A percentile compares a stretch with the other conserved stretches of the same genome.
phyloP scores from a whole-genome alignment of 2,113 vertebrate species.

The Hippocampus comes region DNA sequence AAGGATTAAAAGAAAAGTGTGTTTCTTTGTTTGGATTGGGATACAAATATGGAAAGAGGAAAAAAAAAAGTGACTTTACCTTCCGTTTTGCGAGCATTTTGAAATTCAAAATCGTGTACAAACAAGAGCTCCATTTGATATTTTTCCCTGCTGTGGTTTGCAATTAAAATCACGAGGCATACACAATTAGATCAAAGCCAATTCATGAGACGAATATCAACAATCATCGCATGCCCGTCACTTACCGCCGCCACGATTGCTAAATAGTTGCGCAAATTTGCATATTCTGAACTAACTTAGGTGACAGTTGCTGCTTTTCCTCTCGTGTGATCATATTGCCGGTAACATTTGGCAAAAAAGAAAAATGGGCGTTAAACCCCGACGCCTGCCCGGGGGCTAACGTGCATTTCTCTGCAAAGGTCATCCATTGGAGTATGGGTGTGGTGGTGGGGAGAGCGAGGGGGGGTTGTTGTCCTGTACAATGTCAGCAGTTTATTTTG shows the following conservation, averaged over 20 bases:
- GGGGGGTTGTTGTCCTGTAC: slow-evolving; percentile 12
- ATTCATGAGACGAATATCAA: slow-evolving; percentile 66
- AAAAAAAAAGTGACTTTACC: background rate
- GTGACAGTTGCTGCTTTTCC: slow-evolving; percentile 92
- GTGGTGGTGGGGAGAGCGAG: background rate
- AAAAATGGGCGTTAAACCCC: slow-evolving; percentile 58
- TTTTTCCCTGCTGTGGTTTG: slow-evolving; percentile 20
- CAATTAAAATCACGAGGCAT: slow-evolving; percentile 40
- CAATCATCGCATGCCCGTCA: slow-evolving; percentile 59
- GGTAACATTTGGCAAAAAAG: slow-evolving; percentile 79
- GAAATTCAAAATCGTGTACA: slow-evolving; percentile 8
- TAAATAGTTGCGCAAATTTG: slow-evolving; percentile 73
- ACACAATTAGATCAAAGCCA: slow-evolving; percentile 38
- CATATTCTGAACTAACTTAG: slow-evolving; percentile 99
- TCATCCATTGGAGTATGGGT: slow-evolving; percentile 46
- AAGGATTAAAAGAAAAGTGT: background rate
- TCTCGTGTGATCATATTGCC: slow-evolving; percentile 83
- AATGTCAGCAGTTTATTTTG: slow-evolving; percentile 11
- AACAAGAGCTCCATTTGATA: slow-evolving; percentile 22
- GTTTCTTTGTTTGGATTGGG: slow-evolving; percentile 19
- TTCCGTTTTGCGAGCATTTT: background rate
- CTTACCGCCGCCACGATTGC: slow-evolving; percentile 79
- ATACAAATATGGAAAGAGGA: slow-evolving; percentile 60
- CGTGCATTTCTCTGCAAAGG: slow-evolving; percentile 56
- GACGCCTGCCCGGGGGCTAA: slow-evolving; percentile 53